These are phyloP conservation scores for Centropyge bicolor DNA, from an alignment of 2,797 vertebrate species.

Conservation along the genomic window DNA sequence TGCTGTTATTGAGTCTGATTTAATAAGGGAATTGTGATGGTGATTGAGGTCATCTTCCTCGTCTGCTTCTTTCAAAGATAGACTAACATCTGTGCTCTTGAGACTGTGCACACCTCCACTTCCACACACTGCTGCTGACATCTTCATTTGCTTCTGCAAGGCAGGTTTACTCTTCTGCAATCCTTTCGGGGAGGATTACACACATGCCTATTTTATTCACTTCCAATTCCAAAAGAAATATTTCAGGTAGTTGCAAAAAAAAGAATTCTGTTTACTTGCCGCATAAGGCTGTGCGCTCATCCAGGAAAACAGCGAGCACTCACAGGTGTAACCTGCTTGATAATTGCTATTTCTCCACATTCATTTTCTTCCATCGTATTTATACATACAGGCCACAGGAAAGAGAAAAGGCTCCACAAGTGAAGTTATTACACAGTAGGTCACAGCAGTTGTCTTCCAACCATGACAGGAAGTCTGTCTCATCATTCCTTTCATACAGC, in stretches of 20 bases:
- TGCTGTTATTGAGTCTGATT: conserved; percentile 55
- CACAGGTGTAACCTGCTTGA: conserved; percentile 43
- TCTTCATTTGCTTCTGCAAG: conserved; percentile 65
- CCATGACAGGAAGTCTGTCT: conserved; percentile 58
- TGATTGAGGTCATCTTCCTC: conserved; percentile 66
- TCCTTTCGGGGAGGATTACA: conserved; percentile 54
- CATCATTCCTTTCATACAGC: conserved; percentile 61
- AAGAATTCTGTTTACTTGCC: conserved; percentile 37
- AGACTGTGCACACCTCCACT: conserved; percentile 41
- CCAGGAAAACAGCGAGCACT: conserved; percentile 45
- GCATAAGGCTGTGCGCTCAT: conserved; percentile 35
- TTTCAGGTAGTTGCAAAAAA: conserved; percentile 47
- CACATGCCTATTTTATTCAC: conserved; percentile 49
- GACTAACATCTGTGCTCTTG: conserved; percentile 39
- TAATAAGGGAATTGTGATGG: conserved; percentile 56
- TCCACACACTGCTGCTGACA: conserved; percentile 62
- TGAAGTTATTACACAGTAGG: conserved; percentile 60
- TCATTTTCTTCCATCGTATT: conserved; percentile 48
- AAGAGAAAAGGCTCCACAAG: conserved; percentile 36
- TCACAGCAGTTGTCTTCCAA: conserved; percentile 60
- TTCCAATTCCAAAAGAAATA: conserved; percentile 50
- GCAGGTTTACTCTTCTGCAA: conserved; percentile 63
- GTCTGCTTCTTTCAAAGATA: conserved; percentile 30
- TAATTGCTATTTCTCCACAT: conserved; percentile 50
- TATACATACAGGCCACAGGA: conserved; percentile 46